phyloP scores from a whole-genome alignment of 2,797 vertebrate genomes.

The Danio albolineatus region DNA sequence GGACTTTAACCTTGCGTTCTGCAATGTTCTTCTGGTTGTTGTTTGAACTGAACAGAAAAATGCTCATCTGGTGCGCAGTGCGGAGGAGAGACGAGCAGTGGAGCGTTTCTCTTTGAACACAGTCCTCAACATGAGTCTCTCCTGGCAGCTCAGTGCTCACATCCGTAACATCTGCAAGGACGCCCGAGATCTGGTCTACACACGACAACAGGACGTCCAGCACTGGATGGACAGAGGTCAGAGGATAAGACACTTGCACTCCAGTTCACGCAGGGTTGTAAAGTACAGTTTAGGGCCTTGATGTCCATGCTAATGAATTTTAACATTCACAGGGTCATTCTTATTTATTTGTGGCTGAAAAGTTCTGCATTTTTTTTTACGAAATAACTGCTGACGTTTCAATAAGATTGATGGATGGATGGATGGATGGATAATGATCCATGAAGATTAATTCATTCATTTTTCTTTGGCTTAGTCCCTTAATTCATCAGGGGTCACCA shows the following conservation, averaged over 20 bases:
- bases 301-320: no score
- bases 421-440: no score
- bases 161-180: constrained; percentile 83
- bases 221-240: constrained; percentile 85
- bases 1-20: not conserved
- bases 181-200: constrained; percentile 81
- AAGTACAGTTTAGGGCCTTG: no score
- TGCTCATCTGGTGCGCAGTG: constrained; percentile 80
- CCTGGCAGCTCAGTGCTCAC: constrained; percentile 81
- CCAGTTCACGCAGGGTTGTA: no score
- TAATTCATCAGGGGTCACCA: no score
- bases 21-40: not conserved
- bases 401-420: no score
- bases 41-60: constrained; percentile 78
- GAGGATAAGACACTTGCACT: not conserved
- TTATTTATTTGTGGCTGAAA: no score
- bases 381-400: no score
- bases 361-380: no score
- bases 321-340: no score
- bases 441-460: no score
- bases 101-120: constrained; percentile 84
- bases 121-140: constrained; percentile 83
- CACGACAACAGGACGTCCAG: constrained; percentile 80
- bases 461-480: no score
- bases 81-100: constrained; percentile 78